Conservation (phyloP, 2,113 vertebrate species). For the Lanius collurio region DNA sequence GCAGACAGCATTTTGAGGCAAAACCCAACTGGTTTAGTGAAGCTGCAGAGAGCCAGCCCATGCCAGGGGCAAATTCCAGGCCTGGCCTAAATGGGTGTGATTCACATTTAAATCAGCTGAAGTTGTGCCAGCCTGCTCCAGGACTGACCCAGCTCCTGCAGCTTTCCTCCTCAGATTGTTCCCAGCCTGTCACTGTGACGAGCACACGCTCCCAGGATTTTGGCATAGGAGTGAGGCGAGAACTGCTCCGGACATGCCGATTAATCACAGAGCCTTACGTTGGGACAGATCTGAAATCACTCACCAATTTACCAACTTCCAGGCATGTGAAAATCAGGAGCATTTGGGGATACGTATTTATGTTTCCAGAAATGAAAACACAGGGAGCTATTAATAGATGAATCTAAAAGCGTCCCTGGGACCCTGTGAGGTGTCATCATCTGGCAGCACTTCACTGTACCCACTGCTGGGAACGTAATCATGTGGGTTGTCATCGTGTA, state of each 20-base stretch:
- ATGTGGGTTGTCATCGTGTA: not conserved
- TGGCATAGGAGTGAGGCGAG: not conserved
- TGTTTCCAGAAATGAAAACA: slow-evolving; percentile 5
- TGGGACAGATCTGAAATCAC: not conserved
- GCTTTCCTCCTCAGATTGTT: slow-evolving; percentile 3
- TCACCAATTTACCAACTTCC: not conserved
- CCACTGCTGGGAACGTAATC: not conserved
- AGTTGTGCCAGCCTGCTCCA: not conserved
- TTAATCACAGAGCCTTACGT: not conserved
- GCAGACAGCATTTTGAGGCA: not conserved
- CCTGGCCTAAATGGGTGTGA: not conserved
- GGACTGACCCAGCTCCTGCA: not conserved
- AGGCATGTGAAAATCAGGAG: not conserved
- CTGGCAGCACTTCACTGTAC: not conserved
- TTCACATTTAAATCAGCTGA: slow-evolving; percentile 53
- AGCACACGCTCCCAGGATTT: not conserved
- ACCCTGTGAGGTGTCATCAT: slow-evolving; percentile 11
- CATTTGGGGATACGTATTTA: slow-evolving; percentile 30
- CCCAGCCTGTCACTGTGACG: not conserved
- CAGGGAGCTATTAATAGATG: slow-evolving; percentile 3
- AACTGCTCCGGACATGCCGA: accelerated
- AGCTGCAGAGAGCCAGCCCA: not conserved
- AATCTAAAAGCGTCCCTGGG: slow-evolving; percentile 1
- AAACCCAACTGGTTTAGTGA: not conserved
- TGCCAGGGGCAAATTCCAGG: slow-evolving; percentile 21